These are phyloP conservation scores for Eleginops maclovinus DNA, from an alignment of 2,113 vertebrate species.

Conservation along the genomic window DNA sequence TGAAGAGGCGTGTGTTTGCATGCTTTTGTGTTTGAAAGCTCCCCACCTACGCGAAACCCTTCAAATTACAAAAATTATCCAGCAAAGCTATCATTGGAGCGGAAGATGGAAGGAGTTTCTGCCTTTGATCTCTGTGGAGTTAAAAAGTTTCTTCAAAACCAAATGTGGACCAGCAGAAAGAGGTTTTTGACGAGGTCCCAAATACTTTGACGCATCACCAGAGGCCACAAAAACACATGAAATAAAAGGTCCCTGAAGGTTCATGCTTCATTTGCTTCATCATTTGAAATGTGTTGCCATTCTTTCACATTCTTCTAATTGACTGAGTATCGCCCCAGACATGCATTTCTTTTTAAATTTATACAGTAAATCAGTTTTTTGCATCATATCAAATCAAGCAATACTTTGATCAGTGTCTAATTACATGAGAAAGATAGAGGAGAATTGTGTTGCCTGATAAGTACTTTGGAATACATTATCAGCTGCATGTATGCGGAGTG, in stretches of 20 bases:
- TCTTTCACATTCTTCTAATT: slow-evolving; percentile 39
- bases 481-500: slow-evolving; percentile 51
- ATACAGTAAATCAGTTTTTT: slow-evolving; percentile 52
- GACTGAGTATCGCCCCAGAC: slow-evolving; percentile 31
- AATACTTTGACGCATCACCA: slow-evolving; percentile 34
- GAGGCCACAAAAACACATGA: slow-evolving; percentile 34
- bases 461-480: slow-evolving; percentile 67
- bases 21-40: slow-evolving; percentile 34
- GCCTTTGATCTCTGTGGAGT: slow-evolving; percentile 62
- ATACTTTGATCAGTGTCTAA: slow-evolving; percentile 79
- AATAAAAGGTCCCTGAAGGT: neutral
- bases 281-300: slow-evolving; percentile 10
- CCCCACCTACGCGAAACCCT: slow-evolving; percentile 49
- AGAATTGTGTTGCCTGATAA: slow-evolving; percentile 57
- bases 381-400: slow-evolving; percentile 71
- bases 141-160: slow-evolving; percentile 36
- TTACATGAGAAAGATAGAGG: slow-evolving; percentile 62
- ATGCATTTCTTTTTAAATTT: slow-evolving; percentile 58
- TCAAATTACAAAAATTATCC: slow-evolving; percentile 65
- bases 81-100: slow-evolving; percentile 32
- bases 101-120: slow-evolving; percentile 33
- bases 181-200: slow-evolving; percentile 27
- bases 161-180: slow-evolving; percentile 11
- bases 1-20: slow-evolving; percentile 13
- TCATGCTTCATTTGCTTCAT: neutral